A percentile compares a stretch with the other conserved stretches of the same genome.
These are phyloP conservation scores for Cecidostiba fungosa DNA, from an alignment of 2,888 invertebrate species.

Conservation along the genomic window DNA sequence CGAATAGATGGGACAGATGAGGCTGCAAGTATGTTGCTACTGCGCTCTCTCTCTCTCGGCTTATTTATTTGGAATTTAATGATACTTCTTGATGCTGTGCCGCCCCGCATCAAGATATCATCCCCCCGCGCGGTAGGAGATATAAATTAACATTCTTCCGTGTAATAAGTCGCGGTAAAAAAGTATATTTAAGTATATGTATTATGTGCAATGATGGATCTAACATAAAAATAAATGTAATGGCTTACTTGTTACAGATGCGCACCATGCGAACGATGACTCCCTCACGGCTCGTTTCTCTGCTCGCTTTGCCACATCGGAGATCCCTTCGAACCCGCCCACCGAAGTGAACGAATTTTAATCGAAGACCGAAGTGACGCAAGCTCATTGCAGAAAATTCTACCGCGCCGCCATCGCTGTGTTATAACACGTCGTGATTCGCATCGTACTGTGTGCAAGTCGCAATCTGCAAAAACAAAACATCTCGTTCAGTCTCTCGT, in stretches of 20 bases:
- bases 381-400: neutral
- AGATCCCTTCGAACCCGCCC: neutral
- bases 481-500: neutral
- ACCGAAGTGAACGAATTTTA: constrained; percentile 1
- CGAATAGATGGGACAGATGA: constrained; percentile 64
- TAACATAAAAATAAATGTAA: neutral
- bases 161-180: neutral
- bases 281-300: neutral
- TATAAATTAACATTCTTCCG: constrained; percentile 28
- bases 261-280: neutral
- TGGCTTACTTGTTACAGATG: neutral
- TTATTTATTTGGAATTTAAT: constrained; percentile 41
- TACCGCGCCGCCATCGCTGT: neutral
- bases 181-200: no score
- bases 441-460: no score
- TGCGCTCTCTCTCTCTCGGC: neutral
- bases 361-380: neutral
- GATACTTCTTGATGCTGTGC: constrained; percentile 37
- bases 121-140: neutral
- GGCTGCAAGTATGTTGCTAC: neutral
- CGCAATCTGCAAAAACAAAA: neutral
- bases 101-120: constrained; percentile 32
- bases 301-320: neutral
- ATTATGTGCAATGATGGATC: neutral
- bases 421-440: neutral